Percentiles rank a stretch among this genome's conserved stretches.
Evolutionary conservation across 2,113 vertebrate genomes (phyloP).

Genomic region (Leucosticte australis): DNA sequence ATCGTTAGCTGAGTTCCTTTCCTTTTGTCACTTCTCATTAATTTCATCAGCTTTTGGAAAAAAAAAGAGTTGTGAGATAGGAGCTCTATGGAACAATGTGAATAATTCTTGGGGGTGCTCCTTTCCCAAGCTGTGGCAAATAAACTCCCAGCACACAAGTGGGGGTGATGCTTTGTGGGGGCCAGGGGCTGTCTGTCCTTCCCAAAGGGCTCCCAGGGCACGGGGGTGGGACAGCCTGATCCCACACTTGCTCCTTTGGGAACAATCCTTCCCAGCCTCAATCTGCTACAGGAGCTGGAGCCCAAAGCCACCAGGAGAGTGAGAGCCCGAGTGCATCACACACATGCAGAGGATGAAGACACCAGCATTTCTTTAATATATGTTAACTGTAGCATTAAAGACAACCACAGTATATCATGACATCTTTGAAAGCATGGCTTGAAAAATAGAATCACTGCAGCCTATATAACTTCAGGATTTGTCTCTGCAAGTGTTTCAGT

Average conservation of each 20-base stretch:
- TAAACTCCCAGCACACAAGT: background rate
- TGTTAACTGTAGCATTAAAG: slow-evolving; percentile 38
- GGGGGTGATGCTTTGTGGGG: background rate
- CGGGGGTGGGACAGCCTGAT: fast-evolving
- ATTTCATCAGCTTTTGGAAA: slow-evolving; percentile 8
- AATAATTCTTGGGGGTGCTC: background rate
- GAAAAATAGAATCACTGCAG: slow-evolving; percentile 29
- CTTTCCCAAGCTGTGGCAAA: background rate
- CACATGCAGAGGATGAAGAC: background rate
- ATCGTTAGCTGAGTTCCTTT: slow-evolving; percentile 5
- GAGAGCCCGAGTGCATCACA: background rate
- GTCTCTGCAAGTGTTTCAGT: slow-evolving; percentile 4
- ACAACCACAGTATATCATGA: slow-evolving; percentile 15
- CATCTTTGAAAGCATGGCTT: background rate
- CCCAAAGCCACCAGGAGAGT: background rate
- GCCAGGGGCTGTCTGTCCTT: background rate
- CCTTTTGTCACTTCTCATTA: slow-evolving; percentile 63
- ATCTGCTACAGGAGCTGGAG: background rate
- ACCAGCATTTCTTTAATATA: background rate
- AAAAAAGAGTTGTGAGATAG: background rate
- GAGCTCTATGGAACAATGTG: background rate
- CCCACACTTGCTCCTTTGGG: background rate
- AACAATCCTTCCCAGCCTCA: background rate
- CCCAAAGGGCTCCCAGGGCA: background rate
- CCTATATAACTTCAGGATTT: slow-evolving; percentile 17